Conservation (phyloP, 2,888 invertebrate species). For the Noctua comes region DNA sequence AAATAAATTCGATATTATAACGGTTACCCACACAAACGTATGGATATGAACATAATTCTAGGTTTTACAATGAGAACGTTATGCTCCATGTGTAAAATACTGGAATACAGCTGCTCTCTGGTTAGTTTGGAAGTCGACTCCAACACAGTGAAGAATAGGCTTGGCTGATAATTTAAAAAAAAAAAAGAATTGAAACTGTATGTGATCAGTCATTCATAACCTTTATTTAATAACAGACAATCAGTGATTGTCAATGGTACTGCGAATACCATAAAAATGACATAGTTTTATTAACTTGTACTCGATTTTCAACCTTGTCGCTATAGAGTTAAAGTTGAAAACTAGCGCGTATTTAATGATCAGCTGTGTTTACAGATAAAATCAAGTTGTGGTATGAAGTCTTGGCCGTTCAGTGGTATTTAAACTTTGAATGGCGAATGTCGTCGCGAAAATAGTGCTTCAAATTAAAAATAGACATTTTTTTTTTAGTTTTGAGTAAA, state of each 20-base stretch:
- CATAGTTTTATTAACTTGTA: neutral
- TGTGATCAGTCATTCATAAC: neutral
- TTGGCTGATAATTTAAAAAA: too few relatives aligned
- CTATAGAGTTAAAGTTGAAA: neutral
- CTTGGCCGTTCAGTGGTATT: slow-evolving; percentile 55
- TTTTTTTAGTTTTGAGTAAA: neutral
- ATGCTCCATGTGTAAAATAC: neutral
- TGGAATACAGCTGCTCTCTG: neutral
- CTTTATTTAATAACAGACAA: slow-evolving; percentile 10
- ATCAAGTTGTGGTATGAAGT: slow-evolving; percentile 37
- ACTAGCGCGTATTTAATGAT: neutral
- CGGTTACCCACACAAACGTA: neutral
- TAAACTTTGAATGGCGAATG: slow-evolving; percentile 57
- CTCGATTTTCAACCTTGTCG: slow-evolving; percentile 14
- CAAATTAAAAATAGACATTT: slow-evolving; percentile 8
- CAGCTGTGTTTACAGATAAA: slow-evolving; percentile 27
- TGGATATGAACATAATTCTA: neutral
- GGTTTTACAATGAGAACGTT: neutral
- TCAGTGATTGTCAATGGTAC: slow-evolving; percentile 32
- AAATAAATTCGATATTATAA: neutral
- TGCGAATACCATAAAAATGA: slow-evolving; percentile 12
- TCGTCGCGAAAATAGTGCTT: slow-evolving; percentile 37
- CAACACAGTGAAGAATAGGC: neutral
- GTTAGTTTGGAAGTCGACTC: neutral
- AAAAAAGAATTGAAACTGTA: too few relatives aligned